These are phyloP conservation scores for Elgaria multicarinata DNA, from an alignment of 2,113 vertebrate species.

Conservation along the genomic window DNA sequence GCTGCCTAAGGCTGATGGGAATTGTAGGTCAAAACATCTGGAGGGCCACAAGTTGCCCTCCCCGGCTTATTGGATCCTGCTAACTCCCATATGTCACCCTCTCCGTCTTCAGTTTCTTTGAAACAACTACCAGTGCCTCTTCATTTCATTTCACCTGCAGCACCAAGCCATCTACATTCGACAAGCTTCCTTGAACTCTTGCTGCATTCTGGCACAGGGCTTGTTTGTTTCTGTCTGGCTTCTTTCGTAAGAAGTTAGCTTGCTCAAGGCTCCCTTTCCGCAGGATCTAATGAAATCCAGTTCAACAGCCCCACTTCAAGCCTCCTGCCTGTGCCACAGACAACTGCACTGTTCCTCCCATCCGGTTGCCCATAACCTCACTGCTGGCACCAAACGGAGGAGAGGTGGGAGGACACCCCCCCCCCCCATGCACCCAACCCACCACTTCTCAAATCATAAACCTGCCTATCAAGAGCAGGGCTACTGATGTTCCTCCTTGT, in stretches of 20 bases:
- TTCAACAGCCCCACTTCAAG: neutral
- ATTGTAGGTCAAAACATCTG: too few relatives aligned
- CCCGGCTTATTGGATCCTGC: too few relatives aligned
- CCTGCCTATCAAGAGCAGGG: neutral
- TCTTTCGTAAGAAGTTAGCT: neutral
- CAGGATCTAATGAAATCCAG: neutral
- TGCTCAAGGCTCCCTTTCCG: neutral
- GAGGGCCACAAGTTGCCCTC: too few relatives aligned
- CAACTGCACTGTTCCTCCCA: neutral
- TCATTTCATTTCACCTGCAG: neutral
- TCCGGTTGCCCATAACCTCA: neutral
- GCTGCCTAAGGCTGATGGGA: too few relatives aligned
- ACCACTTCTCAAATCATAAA: neutral
- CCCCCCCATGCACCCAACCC: neutral
- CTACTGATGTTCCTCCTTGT: neutral
- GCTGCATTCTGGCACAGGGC: neutral
- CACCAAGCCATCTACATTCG: neutral
- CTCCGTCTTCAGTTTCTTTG: neutral
- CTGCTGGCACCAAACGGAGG: neutral
- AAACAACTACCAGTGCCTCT: neutral
- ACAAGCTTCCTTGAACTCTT: neutral
- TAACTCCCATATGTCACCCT: too few relatives aligned
- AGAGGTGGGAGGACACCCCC: too few relatives aligned
- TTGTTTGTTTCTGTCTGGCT: neutral
- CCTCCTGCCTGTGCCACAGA: conserved; percentile 28